Evolutionary conservation across 2,113 vertebrate species (phyloP).

Genomic region (Columba livia): DNA sequence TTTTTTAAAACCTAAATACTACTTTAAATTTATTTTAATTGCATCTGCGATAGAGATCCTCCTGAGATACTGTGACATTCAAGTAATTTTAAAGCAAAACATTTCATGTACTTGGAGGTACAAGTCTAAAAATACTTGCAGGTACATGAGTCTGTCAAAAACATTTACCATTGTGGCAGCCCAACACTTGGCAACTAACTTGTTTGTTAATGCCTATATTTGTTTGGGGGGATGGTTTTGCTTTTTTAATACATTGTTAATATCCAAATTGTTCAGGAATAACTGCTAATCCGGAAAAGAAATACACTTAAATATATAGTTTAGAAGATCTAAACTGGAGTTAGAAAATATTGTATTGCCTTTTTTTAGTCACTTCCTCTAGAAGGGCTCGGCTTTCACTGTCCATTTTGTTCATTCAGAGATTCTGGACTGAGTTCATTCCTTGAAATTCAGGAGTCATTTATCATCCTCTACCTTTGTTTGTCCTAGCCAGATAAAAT

Average conservation of each 20-base stretch:
- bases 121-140: not conserved
- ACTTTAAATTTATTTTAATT: not conserved
- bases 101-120: not conserved
- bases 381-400: not conserved
- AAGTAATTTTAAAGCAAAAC: not conserved
- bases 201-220: not conserved
- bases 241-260: not conserved
- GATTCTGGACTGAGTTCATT: not conserved
- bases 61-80: not conserved
- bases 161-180: not conserved
- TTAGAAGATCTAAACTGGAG: not conserved
- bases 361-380: not conserved
- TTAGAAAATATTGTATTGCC: not conserved
- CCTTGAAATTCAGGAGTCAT: slow-evolving; percentile 17
- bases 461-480: slow-evolving; percentile 19
- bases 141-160: not conserved
- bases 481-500: slow-evolving; percentile 32
- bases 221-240: not conserved
- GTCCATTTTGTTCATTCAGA: not conserved
- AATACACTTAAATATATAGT: not conserved
- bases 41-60: not conserved
- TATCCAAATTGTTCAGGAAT: not conserved
- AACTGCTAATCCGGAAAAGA: not conserved
- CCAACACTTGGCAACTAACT: not conserved
- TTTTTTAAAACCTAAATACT: not conserved